Conservation (phyloP, 2,888 invertebrate genomes). For the Tethea ocularis region DNA sequence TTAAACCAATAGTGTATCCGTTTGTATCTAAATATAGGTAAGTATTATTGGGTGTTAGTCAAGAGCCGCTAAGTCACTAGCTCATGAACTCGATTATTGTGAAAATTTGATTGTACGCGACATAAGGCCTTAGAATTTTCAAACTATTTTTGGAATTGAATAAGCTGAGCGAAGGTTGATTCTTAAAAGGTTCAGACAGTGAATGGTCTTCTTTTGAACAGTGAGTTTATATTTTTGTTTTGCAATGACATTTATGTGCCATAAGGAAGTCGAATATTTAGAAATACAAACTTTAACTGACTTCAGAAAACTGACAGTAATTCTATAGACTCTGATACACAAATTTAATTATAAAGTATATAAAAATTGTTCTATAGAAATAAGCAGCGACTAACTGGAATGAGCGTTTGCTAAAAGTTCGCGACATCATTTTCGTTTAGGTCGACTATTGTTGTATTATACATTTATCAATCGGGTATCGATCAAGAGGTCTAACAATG, state of each 20-base stretch:
- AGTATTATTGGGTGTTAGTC: constrained; percentile 1
- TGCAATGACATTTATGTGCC: constrained; percentile 26
- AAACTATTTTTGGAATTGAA: constrained; percentile 53
- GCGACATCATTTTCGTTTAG: background rate
- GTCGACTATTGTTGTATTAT: constrained; percentile 14
- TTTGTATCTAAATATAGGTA: background rate
- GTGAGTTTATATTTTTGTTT: constrained; percentile 27
- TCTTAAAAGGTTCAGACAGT: constrained; percentile 34
- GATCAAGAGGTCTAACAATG: constrained; percentile 33
- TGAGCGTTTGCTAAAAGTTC: too few species aligned
- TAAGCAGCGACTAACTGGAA: too few species aligned
- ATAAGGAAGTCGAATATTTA: constrained; percentile 1
- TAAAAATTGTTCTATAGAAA: too few species aligned
- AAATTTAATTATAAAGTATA: too few species aligned
- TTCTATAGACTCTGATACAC: too few species aligned
- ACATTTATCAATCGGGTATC: constrained; percentile 30
- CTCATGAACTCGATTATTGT: constrained; percentile 34
- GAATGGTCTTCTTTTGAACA: constrained; percentile 35
- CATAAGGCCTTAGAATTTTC: constrained; percentile 35
- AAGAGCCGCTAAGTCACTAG: constrained; percentile 7
- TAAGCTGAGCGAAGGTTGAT: constrained; percentile 44
- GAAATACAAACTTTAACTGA: background rate
- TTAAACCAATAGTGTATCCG: constrained; percentile 9
- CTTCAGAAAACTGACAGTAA: background rate
- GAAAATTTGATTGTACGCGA: constrained; percentile 45